Evolutionary conservation across 23 tunicate species (phyloP).

Genomic region (Ciona savignyi): DNA sequence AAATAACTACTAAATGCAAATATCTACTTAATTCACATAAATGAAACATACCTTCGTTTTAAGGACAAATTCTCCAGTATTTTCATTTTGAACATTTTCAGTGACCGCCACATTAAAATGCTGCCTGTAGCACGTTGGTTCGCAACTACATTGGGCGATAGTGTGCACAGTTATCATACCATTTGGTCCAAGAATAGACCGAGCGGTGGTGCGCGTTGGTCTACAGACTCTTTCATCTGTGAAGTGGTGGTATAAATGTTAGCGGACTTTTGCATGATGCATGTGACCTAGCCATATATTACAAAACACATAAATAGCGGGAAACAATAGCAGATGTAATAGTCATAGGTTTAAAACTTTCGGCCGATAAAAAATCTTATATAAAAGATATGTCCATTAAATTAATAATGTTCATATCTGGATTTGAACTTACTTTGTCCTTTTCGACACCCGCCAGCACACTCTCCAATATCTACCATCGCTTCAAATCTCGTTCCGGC

Average conservation of each 20-base stretch:
- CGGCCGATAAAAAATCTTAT: no score
- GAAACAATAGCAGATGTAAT: no score
- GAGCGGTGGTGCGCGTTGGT: conserved; percentile 22
- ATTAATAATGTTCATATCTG: no score
- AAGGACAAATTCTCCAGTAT: conserved; percentile 1
- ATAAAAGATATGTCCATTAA: no score
- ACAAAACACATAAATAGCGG: no score
- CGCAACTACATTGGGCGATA: conserved; percentile 53
- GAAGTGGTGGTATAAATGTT: no score
- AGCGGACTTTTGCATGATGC: no score
- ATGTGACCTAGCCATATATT: no score
- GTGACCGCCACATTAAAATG: conserved; percentile 68
- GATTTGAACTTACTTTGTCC: background rate
- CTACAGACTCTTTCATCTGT: conserved; percentile 52
- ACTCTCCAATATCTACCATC: conserved; percentile 60
- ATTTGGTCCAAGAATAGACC: conserved; percentile 55
- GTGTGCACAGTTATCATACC: conserved; percentile 37
- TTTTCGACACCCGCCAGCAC: conserved; percentile 53
- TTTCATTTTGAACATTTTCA: conserved; percentile 8
- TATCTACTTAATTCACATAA: no score
- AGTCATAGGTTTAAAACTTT: no score
- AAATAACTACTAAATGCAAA: no score
- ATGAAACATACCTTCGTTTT: conserved; percentile 46
- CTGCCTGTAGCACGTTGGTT: conserved; percentile 62
- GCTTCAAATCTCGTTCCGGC: conserved; percentile 65